These are phyloP conservation scores for Microtus montanus DNA, from an alignment of 2,113 vertebrate species.

Conservation along the genomic window DNA sequence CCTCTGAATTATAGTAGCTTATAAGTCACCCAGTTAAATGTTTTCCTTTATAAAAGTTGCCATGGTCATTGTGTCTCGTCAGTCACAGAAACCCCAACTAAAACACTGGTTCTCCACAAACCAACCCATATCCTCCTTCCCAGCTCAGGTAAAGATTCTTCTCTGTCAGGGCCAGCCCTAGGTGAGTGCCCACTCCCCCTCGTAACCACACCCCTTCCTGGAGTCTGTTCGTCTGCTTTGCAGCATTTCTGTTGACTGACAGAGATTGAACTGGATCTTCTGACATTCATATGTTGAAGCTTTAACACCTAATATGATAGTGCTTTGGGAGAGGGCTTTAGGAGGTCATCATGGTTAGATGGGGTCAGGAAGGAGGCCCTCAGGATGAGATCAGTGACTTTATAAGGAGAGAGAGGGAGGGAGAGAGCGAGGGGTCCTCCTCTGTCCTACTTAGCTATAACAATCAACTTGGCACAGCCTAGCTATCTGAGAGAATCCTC, in stretches of 20 bases:
- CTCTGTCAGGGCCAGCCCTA: neutral
- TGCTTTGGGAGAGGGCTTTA: neutral
- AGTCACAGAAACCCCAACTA: neutral
- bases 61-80: neutral
- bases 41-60: neutral
- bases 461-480: neutral
- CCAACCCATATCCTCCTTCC: neutral
- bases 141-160: too few relatives aligned
- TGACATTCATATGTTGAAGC: neutral
- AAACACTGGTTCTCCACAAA: neutral
- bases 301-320: neutral
- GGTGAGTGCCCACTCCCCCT: rapidly evolving
- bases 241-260: neutral
- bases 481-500: neutral
- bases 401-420: neutral
- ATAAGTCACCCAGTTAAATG: neutral
- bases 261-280: neutral
- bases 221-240: too few relatives aligned
- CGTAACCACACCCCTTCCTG: neutral
- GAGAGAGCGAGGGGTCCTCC: too few relatives aligned
- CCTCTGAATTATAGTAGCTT: neutral
- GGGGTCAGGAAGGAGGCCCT: neutral
- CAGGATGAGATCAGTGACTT: neutral
- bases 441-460: neutral
- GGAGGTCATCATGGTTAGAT: neutral